phyloP scores from a whole-genome alignment of 2,888 invertebrate genomes.

The Argynnis bischoffii region DNA sequence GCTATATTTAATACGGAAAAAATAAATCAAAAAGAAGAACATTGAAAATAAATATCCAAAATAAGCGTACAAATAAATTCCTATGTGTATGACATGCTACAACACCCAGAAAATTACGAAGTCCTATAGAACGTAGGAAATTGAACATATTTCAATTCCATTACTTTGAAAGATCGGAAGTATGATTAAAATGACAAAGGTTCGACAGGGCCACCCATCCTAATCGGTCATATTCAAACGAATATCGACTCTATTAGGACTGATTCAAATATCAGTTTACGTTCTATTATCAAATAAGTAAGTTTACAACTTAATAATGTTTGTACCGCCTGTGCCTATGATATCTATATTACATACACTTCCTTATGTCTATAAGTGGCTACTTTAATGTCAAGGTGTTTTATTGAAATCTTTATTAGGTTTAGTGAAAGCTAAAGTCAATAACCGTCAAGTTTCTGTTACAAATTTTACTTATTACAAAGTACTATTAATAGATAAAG shows the following conservation, averaged over 20 bases:
- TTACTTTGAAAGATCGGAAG: constrained; percentile 81
- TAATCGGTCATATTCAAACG: constrained; percentile 49
- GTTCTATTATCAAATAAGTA: constrained; percentile 52
- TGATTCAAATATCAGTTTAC: constrained; percentile 49
- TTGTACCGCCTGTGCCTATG: constrained; percentile 53
- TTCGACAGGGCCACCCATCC: constrained; percentile 70
- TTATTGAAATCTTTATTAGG: constrained; percentile 12
- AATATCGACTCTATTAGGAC: constrained; percentile 60
- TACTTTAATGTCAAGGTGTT: constrained; percentile 16
- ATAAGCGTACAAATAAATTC: not conserved
- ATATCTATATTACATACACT: constrained; percentile 50
- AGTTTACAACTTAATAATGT: constrained; percentile 64
- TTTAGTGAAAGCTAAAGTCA: not conserved
- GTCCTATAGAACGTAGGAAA: constrained; percentile 69
- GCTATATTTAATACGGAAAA: too few relatives aligned
- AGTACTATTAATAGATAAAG: too few relatives aligned
- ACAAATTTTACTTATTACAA: not conserved
- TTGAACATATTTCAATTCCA: constrained; percentile 82
- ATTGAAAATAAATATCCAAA: too few relatives aligned
- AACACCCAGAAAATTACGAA: constrained; percentile 63
- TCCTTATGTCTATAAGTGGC: constrained; percentile 19
- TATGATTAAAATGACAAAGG: constrained; percentile 81
- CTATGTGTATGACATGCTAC: constrained; percentile 43
- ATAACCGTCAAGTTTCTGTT: too few relatives aligned
- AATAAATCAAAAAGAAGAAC: too few relatives aligned